Evolutionary conservation across 2,113 vertebrate species (phyloP).

Genomic region (Larimichthys crocea): DNA sequence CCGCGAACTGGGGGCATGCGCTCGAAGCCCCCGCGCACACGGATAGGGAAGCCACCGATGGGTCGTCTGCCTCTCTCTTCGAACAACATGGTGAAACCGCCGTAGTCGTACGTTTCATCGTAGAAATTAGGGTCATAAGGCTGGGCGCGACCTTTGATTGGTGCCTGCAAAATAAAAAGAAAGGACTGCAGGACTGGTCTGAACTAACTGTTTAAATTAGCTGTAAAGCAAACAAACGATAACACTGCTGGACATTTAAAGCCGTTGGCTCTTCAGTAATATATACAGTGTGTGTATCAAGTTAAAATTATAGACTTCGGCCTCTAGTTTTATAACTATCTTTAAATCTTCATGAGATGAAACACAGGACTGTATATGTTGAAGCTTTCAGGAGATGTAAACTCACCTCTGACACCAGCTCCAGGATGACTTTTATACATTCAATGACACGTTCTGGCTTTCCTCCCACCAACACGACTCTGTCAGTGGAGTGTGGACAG

Average conservation of each 20-base stretch:
- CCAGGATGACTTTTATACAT: slow-evolving; percentile 97
- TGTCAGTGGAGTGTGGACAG: slow-evolving; percentile 97
- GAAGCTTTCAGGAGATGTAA: slow-evolving; percentile 6
- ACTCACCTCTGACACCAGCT: slow-evolving; percentile 94
- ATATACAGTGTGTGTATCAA: too few species aligned
- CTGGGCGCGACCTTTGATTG: slow-evolving; percentile 96
- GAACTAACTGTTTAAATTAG: background rate
- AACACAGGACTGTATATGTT: background rate
- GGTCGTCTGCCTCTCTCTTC: slow-evolving; percentile 94
- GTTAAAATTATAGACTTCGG: background rate
- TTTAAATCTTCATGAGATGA: slow-evolving; percentile 6
- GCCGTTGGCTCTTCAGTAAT: background rate
- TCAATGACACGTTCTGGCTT: slow-evolving; percentile 97
- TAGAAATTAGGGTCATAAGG: slow-evolving; percentile 99
- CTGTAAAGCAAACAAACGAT: background rate
- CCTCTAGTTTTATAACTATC: background rate
- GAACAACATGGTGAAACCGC: slow-evolving; percentile 97
- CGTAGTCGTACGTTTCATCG: slow-evolving; percentile 97
- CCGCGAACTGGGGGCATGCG: slow-evolving; percentile 91
- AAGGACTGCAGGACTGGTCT: background rate
- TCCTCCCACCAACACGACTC: slow-evolving; percentile 96
- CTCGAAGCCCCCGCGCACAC: slow-evolving; percentile 93
- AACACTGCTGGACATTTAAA: background rate
- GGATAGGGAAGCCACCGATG: slow-evolving; percentile 92
- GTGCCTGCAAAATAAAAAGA: slow-evolving; percentile 84